Evolutionary conservation across 2,797 vertebrate species (phyloP).

Genomic region (Chelonia mydas): DNA sequence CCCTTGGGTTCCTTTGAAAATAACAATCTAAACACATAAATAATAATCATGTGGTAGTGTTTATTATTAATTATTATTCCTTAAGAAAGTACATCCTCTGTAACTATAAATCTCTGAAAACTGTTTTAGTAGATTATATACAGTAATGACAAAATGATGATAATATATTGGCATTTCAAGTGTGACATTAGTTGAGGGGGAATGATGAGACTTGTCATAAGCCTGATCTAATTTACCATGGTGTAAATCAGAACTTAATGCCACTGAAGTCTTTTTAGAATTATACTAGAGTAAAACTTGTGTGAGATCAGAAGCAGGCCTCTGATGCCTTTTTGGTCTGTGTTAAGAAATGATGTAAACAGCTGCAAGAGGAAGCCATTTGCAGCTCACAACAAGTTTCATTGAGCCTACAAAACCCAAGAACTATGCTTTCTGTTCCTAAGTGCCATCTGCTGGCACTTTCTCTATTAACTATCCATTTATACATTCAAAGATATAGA

Average conservation of each 20-base stretch:
- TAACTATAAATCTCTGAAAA: constrained; percentile 36
- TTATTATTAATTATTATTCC: neutral
- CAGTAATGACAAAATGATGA: constrained; percentile 7
- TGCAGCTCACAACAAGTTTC: neutral
- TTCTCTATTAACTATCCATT: accelerated
- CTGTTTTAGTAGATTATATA: constrained; percentile 18
- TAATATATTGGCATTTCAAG: neutral
- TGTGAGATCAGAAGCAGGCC: neutral
- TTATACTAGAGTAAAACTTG: neutral
- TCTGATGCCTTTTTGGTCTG: neutral
- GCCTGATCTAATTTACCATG: constrained; percentile 22
- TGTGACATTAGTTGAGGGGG: neutral
- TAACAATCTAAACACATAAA: constrained; percentile 16
- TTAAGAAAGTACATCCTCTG: neutral
- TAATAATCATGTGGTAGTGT: neutral
- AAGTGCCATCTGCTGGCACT: neutral
- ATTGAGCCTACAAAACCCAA: neutral
- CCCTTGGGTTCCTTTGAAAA: constrained; percentile 20
- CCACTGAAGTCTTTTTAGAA: neutral
- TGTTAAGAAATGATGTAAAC: neutral
- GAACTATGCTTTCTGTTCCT: accelerated
- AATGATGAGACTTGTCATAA: neutral
- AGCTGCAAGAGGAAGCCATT: neutral
- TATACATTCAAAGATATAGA: neutral
- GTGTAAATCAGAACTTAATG: constrained; percentile 30